Conservation (phyloP, 2,888 invertebrate species). For the Hypercompe scribonia region DNA sequence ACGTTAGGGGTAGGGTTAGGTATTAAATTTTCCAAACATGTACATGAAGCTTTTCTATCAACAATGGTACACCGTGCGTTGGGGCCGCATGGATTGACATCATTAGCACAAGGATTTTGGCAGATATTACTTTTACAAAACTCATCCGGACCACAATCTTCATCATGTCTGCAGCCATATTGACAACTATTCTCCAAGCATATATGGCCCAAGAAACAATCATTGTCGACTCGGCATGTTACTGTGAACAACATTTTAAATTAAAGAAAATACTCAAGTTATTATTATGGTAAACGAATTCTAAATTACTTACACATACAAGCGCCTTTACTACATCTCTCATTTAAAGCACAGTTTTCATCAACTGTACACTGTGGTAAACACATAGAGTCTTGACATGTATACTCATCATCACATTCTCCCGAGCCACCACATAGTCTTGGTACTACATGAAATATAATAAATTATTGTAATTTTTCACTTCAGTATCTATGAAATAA, state of each 20-base stretch:
- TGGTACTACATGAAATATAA: constrained; percentile 87
- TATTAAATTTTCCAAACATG: constrained; percentile 92
- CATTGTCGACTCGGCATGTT: constrained; percentile 96
- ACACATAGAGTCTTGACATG: constrained; percentile 94
- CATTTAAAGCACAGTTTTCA: constrained; percentile 95
- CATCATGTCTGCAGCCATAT: constrained; percentile 94
- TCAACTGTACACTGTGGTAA: constrained; percentile 91
- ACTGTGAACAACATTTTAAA: constrained; percentile 78
- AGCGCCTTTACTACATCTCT: constrained; percentile 93
- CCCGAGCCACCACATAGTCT: constrained; percentile 89
- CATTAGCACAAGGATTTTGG: constrained; percentile 89
- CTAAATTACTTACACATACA: constrained; percentile 89
- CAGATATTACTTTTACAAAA: constrained; percentile 94
- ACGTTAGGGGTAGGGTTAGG: constrained; percentile 95
- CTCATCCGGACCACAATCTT: constrained; percentile 94
- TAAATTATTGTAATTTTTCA: neutral
- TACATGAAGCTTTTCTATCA: constrained; percentile 93
- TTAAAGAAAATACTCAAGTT: neutral
- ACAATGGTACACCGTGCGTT: constrained; percentile 93
- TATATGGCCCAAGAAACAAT: constrained; percentile 96
- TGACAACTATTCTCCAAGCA: constrained; percentile 95
- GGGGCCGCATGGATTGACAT: constrained; percentile 93
- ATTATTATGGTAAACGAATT: neutral
- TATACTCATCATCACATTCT: constrained; percentile 90
- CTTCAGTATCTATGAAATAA: neutral